Conservation (phyloP, 2,113 vertebrate genomes). For the Strix uralensis region DNA sequence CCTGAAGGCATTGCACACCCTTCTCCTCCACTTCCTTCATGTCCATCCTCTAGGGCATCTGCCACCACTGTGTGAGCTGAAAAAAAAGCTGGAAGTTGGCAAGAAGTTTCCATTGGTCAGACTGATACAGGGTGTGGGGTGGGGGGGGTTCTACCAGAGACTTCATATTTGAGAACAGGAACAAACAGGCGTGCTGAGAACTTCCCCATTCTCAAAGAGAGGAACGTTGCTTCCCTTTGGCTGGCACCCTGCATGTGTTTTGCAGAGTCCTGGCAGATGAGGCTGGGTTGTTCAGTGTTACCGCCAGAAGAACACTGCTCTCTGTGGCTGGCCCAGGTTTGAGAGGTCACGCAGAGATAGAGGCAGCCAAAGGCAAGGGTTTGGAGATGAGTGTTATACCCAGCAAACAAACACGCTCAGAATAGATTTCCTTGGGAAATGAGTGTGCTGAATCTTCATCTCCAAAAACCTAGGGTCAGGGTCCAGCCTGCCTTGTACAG, state of each 20-base stretch:
- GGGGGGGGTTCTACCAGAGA: not conserved
- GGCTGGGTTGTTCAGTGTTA: not conserved
- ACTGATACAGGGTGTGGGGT: fast-evolving
- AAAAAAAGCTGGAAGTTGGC: not conserved
- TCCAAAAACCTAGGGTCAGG: not conserved
- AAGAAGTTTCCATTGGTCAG: not conserved
- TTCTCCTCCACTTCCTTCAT: not conserved
- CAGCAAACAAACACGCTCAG: not conserved
- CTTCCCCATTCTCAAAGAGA: not conserved
- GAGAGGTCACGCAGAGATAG: not conserved
- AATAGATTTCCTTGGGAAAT: not conserved
- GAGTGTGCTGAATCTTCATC: not conserved
- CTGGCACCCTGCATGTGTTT: not conserved
- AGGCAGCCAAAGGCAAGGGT: not conserved
- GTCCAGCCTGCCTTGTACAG: fast-evolving
- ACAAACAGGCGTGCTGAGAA: not conserved
- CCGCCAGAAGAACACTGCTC: not conserved
- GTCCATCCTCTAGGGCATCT: not conserved
- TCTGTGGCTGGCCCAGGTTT: not conserved
- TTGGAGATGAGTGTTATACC: not conserved
- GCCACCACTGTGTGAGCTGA: not conserved
- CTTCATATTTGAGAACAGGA: not conserved
- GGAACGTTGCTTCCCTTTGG: not conserved
- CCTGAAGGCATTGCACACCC: not conserved
- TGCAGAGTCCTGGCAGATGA: not conserved